Evolutionary conservation across 2,888 invertebrate genomes (phyloP).

Genomic region (Himalopsyche japonica): DNA sequence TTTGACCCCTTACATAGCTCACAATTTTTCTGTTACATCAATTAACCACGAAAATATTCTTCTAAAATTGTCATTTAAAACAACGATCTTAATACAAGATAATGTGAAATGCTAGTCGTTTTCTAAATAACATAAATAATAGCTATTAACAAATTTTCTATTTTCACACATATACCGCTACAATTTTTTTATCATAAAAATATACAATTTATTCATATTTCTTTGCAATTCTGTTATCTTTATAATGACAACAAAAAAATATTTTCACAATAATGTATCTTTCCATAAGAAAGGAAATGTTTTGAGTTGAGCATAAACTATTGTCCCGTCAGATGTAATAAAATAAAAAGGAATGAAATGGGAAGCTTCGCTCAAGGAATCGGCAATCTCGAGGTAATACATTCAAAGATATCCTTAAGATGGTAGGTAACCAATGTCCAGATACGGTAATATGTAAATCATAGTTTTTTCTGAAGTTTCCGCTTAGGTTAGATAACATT

Average conservation of each 20-base stretch:
- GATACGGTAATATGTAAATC: constrained; percentile 18
- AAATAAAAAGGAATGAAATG: background rate
- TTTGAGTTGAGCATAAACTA: constrained; percentile 18
- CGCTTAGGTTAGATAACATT: background rate
- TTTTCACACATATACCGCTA: too few species aligned
- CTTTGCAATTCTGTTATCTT: background rate
- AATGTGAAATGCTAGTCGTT: too few species aligned
- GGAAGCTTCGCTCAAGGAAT: background rate
- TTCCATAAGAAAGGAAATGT: background rate
- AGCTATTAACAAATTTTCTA: too few species aligned
- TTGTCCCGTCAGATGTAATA: constrained; percentile 23
- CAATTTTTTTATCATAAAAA: too few species aligned
- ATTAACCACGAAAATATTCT: too few species aligned
- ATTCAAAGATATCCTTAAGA: constrained; percentile 9
- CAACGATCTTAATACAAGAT: too few species aligned
- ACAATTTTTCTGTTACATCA: too few species aligned
- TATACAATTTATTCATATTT: too few species aligned
- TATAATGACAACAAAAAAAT: background rate
- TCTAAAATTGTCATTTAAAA: too few species aligned
- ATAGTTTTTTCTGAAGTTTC: constrained; percentile 12
- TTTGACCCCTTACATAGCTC: too few species aligned
- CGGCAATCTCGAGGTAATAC: constrained; percentile 13
- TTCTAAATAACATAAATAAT: too few species aligned
- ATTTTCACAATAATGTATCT: background rate
- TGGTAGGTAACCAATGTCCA: constrained; percentile 7